phyloP scores from a whole-genome alignment of 2,113 vertebrate species.

The Megaceryle torquata region DNA sequence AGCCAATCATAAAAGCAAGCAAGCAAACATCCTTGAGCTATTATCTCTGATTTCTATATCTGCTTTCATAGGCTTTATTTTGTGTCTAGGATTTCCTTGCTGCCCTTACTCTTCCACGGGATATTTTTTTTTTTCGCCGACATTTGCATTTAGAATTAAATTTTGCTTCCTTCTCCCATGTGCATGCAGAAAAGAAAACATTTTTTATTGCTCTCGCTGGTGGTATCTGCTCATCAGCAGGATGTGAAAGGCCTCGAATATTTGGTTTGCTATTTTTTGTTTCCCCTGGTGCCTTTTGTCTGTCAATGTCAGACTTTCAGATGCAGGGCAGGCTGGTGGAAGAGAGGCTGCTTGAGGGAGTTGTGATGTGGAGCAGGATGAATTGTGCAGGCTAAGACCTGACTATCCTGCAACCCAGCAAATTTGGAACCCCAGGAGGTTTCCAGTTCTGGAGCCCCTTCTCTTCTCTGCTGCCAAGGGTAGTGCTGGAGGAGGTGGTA shows the following conservation, averaged over 20 bases:
- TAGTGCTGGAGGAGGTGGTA: background rate
- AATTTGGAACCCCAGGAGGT: background rate
- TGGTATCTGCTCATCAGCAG: slow-evolving; percentile 1
- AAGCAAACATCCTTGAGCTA: background rate
- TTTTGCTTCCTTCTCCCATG: slow-evolving; percentile 11
- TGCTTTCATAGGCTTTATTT: background rate
- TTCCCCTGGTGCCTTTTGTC: background rate
- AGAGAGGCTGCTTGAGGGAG: background rate
- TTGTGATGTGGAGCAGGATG: background rate
- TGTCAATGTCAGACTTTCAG: background rate
- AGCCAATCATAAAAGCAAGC: background rate
- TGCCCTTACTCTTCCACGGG: background rate
- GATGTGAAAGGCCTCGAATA: background rate
- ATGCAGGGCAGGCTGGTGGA: background rate
- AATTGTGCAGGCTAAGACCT: background rate
- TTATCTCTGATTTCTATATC: background rate
- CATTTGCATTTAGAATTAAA: slow-evolving; percentile 42
- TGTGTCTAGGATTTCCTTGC: slow-evolving; percentile 1
- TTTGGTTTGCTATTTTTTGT: slow-evolving; percentile 34
- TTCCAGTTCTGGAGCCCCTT: background rate
- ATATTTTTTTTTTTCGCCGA: background rate
- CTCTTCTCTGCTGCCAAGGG: background rate
- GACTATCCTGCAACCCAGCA: background rate
- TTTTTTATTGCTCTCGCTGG: slow-evolving; percentile 33
- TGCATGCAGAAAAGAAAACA: slow-evolving; percentile 5